These are phyloP conservation scores for Dynastes maya DNA, from an alignment of 2,888 invertebrate species.

Conservation along the genomic window DNA sequence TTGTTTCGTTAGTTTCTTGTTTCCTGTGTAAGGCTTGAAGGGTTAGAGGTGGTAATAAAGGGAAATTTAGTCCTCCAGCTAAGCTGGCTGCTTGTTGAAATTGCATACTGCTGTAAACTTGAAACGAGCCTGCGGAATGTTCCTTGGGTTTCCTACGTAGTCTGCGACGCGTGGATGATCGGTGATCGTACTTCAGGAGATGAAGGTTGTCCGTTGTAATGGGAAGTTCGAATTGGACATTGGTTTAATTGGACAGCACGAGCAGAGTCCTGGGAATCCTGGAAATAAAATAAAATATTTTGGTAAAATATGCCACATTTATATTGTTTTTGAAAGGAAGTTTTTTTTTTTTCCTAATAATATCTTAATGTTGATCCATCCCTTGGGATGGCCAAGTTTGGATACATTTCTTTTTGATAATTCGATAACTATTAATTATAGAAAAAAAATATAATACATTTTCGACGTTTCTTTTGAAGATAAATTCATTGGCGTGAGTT, in stretches of 20 bases:
- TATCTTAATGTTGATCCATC: no score
- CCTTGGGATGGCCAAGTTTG: no score
- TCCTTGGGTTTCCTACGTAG: slow-evolving; percentile 94
- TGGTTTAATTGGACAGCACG: slow-evolving; percentile 84
- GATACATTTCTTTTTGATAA: no score
- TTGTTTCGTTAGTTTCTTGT: slow-evolving; percentile 62
- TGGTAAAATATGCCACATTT: no score
- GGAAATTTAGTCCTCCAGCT: slow-evolving; percentile 70
- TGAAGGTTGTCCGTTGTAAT: slow-evolving; percentile 59
- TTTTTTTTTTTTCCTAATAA: not conserved
- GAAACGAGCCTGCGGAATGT: slow-evolving; percentile 95
- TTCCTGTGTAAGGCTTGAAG: slow-evolving; percentile 67
- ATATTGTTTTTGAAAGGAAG: not conserved
- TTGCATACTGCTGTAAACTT: slow-evolving; percentile 81
- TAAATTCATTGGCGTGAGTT: no score
- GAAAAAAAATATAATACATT: no score
- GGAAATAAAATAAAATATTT: slow-evolving; percentile 55
- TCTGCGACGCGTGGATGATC: slow-evolving; percentile 91
- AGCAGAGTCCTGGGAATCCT: slow-evolving; percentile 86
- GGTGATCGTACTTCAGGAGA: slow-evolving; percentile 74
- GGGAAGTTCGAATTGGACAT: slow-evolving; percentile 65
- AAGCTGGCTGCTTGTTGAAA: slow-evolving; percentile 75
- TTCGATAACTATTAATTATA: no score
- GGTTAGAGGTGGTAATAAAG: slow-evolving; percentile 71
- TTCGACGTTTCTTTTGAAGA: no score